Conservation (phyloP, 2,797 vertebrate species). For the Neosilurus hyrtlii region DNA sequence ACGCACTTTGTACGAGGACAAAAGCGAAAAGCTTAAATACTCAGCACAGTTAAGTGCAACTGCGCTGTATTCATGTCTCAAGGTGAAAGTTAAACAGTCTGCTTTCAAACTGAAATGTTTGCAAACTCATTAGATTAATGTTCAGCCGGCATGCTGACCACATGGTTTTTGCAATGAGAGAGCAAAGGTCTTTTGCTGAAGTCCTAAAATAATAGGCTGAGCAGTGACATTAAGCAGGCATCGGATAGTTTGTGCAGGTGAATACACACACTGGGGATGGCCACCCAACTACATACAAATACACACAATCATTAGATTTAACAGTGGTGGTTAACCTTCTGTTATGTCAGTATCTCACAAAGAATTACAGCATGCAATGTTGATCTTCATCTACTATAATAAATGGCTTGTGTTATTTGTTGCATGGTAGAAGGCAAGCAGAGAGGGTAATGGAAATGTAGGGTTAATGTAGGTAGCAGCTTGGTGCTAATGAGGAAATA, state of each 20-base stretch:
- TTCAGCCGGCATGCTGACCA: conserved; percentile 39
- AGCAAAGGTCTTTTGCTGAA: conserved; percentile 40
- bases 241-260: conserved; percentile 53
- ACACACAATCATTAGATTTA: conserved; percentile 46
- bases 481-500: conserved; percentile 75
- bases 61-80: conserved; percentile 43
- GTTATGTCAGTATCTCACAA: conserved; percentile 35
- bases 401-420: conserved; percentile 92
- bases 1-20: conserved; percentile 49
- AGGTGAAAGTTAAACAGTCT: conserved; percentile 48
- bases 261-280: conserved; percentile 42
- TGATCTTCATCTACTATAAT: conserved; percentile 79
- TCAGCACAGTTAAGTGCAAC: conserved; percentile 39
- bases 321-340: conserved; percentile 48
- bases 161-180: conserved; percentile 12
- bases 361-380: conserved; percentile 67
- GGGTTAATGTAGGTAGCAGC: conserved; percentile 86
- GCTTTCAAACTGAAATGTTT: conserved; percentile 50
- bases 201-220: conserved; percentile 41
- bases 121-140: conserved; percentile 55
- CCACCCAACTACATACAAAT: conserved; percentile 35
- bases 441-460: conserved; percentile 70
- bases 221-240: conserved; percentile 13
- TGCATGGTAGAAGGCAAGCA: conserved; percentile 75
- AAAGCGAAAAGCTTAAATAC: conserved; percentile 58